Base-by-base conservation (phyloP, 2,888 invertebrate species). In the Pseudanteris insignis region DNA sequence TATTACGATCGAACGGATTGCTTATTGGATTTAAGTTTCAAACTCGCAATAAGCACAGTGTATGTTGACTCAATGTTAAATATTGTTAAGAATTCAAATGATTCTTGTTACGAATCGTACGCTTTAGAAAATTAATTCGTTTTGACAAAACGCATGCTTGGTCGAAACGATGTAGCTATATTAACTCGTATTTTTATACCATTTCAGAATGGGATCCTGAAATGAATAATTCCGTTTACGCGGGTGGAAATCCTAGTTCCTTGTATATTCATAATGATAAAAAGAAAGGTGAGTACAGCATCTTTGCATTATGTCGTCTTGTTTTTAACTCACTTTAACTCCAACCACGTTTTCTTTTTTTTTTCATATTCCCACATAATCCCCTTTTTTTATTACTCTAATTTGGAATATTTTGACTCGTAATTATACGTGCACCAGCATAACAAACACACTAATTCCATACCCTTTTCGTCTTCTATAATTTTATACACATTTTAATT, bases 171-270 rank as follows among this genome's bases (percentile, higher is more conserved):
- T 26, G 21, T 10, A 26, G 13, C 46, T 40, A 47, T 25, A 38
- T 59, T 47, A 59, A 54, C 51, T 50, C 26, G 47, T 44, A 63
- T 65, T 65, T 50, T 46, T 48, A 47, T 64, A 62, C 65, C 47
- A 64, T 73, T 71, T 10, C 73, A 82, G 82, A 78, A 65, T 82
- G 81, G 79, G 82, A 83, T 60, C 79, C 82, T 48, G 81, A 81
- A 64, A 78, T 84, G 79, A 84, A 85, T 81, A 84, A 84, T 77
- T 85, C 86, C 43, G 83, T 84, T 68, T 85, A 86, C 77, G 54
- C 63, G 40, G 63, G 44, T 54, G 86, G 86, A 59, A 85, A 85
- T 71, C 84, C 86, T 62, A 86, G 87, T 71, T 86, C 86, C 61
- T 83, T 86, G 77, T 85, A 86, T 68, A 85, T 85, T 74, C 85